Evolutionary conservation across 1,140 invertebrate genomes (phyloP).

Genomic region (Sarcophaga bullata): DNA sequence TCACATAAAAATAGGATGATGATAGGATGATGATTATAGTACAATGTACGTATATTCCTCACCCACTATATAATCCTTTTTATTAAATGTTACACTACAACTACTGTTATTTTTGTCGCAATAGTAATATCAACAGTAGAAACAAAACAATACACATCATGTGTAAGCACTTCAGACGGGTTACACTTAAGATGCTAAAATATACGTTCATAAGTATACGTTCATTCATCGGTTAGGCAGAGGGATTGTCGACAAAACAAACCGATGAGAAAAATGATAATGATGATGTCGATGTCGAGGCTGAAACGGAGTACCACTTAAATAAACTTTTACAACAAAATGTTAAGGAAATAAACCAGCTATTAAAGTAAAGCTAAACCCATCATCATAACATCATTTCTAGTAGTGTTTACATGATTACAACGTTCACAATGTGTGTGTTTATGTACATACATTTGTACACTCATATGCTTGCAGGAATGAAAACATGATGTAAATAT

Average conservation of each 20-base stretch:
- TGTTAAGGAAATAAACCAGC: slow-evolving; percentile 17
- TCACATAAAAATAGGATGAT: neutral
- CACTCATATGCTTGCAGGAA: neutral
- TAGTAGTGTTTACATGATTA: neutral
- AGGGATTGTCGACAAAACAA: neutral
- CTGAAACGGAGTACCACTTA: neutral
- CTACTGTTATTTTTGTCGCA: neutral
- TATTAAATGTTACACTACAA: neutral
- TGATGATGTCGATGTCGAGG: neutral
- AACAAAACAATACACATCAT: slow-evolving; percentile 11
- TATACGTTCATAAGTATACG: neutral
- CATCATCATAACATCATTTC: slow-evolving; percentile 17
- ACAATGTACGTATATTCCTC: neutral
- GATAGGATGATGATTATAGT: too few species aligned
- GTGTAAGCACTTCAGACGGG: slow-evolving; percentile 26
- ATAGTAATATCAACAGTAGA: neutral
- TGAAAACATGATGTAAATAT: neutral
- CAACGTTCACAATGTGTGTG: too few species aligned
- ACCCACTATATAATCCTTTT: neutral
- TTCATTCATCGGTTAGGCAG: neutral
- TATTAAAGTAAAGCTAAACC: slow-evolving; percentile 24
- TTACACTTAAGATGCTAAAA: slow-evolving; percentile 35
- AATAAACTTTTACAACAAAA: slow-evolving; percentile 1
- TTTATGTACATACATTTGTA: neutral
- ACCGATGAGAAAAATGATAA: neutral